Evolutionary conservation across 2,888 invertebrate genomes (phyloP).

Genomic region (Acanthoscelides obtectus): DNA sequence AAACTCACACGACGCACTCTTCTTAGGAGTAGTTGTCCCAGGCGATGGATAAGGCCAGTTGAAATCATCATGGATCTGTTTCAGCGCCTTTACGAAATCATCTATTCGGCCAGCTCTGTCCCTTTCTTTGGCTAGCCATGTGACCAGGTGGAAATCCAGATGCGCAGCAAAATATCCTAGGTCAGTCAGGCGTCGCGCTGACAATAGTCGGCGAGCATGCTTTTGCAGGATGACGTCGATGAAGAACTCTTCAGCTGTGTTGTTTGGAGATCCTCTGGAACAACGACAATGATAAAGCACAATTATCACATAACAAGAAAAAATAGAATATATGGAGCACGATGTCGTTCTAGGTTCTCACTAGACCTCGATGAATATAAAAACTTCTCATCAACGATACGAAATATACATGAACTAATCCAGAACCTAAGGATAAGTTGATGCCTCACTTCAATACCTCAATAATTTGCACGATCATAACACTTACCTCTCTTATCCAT

Average conservation of each 20-base stretch:
- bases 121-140: constrained; percentile 85
- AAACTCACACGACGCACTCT: constrained; percentile 23
- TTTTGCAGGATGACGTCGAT: constrained; percentile 90
- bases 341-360: not conserved
- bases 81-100: constrained; percentile 79
- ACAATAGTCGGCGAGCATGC: constrained; percentile 81
- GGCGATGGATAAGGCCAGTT: constrained; percentile 82
- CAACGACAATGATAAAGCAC: not conserved
- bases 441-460: too few relatives aligned
- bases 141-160: constrained; percentile 86
- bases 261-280: constrained; percentile 27
- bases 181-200: constrained; percentile 71
- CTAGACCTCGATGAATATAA: constrained; percentile 1
- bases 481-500: too few relatives aligned
- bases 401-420: too few relatives aligned
- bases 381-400: constrained; percentile 9
- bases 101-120: constrained; percentile 81
- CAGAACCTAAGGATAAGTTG: too few relatives aligned
- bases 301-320: not conserved
- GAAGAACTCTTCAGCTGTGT: constrained; percentile 71
- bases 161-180: constrained; percentile 90
- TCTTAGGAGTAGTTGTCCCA: constrained; percentile 36
- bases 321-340: not conserved
- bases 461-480: too few relatives aligned
- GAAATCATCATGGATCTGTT: constrained; percentile 86